These are phyloP conservation scores for Ciconia stormi DNA, from an alignment of 2,113 vertebrate genomes.

Conservation along the genomic window DNA sequence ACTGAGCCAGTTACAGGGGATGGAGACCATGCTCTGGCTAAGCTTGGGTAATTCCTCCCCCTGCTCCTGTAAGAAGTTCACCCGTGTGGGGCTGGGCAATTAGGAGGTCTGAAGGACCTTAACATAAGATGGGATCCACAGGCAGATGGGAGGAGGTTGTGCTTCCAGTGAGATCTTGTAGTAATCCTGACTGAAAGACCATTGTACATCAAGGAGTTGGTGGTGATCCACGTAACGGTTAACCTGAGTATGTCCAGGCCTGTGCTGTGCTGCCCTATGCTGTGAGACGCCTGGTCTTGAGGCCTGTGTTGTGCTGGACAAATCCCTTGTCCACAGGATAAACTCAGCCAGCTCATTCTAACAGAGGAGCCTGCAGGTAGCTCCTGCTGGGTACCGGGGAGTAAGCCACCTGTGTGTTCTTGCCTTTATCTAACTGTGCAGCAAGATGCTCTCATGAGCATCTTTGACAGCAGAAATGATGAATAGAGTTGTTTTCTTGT, in stretches of 20 bases:
- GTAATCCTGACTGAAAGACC: background rate
- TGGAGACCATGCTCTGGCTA: background rate
- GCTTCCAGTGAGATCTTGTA: background rate
- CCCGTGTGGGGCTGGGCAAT: accelerated
- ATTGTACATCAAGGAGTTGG: background rate
- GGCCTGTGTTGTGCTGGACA: background rate
- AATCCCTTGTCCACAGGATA: no score
- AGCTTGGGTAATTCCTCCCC: background rate
- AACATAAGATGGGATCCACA: background rate
- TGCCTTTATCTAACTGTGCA: background rate
- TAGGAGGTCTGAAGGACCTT: background rate
- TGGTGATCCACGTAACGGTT: accelerated
- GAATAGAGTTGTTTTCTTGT: no score
- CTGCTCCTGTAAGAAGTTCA: background rate
- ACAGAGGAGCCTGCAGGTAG: background rate
- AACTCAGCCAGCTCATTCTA: no score
- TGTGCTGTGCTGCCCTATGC: background rate
- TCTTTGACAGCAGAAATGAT: background rate
- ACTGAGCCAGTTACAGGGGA: background rate
- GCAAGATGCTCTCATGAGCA: background rate
- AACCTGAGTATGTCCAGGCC: background rate
- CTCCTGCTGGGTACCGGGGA: background rate
- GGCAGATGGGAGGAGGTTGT: background rate
- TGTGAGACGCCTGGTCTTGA: background rate
- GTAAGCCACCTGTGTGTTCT: background rate